Evolutionary conservation across 2,113 vertebrate genomes (phyloP), one percentile per base, ranked within the genome.

Genomic region (Scomber colias): DNA sequence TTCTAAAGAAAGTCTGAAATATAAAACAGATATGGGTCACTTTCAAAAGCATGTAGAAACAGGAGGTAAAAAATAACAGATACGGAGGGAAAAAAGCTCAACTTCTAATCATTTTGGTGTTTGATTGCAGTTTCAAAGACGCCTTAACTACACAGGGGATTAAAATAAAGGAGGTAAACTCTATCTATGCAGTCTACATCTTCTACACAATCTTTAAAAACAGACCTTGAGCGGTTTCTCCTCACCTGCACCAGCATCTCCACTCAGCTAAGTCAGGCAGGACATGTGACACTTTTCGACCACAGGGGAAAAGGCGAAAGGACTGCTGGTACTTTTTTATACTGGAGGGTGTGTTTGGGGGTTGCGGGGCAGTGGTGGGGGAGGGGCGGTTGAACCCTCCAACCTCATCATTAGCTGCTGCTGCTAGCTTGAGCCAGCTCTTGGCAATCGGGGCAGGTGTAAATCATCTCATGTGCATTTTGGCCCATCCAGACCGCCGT

Each of bases 401-500:
- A 40, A 80, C 84, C 49, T 68, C 85, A 81, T 81, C 71, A 49
- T 87, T 81, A 91, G 89, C 60, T 81, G 74, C 78, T 88, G 83
- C 62, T 60, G 85, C 77, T 75, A 77, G 77, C 92, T 16, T 87
- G 84, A 80, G 85, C 84, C 57, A 86, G 77, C 79, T 94, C 92
- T 87, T 94, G 94, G 90, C 94, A 95, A 54, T 94, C 87, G 30
- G 94, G 94, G 76, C 94, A 95, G 79, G 92, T 94, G 90, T 93
- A 95, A 68, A 80, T 88, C 90, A 94, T 84, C 88, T 94, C 90
- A 4, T 93, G 92, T 60, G 90, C 82, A 16, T 92, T 91, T 19
- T 83, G 91, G 64, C 93, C 92, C 84, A 84, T 80, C 92, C 90
- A 93, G 68, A 93, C 83, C 19, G 68, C 91, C 19, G 83, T 76